Base-by-base conservation (phyloP, 1,140 invertebrate genomes). In the Cydia splendana region DNA sequence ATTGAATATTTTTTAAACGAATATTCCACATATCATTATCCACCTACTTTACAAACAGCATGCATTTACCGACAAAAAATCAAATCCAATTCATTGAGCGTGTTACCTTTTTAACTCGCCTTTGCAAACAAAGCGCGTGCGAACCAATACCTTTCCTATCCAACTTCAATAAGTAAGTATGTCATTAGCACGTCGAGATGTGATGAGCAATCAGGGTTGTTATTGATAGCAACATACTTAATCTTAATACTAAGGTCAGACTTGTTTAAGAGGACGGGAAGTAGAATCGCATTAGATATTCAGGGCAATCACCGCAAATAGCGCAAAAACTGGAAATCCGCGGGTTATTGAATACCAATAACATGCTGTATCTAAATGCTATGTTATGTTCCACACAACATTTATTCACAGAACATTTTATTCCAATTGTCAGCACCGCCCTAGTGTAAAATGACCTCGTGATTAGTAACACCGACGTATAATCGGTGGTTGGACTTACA, bases 321-420 rank as follows among this genome's bases (percentile, higher is more conserved):
- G 34, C 80, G 79, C 85, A 87, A 89, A 89, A 91, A 88, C 87
- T 88, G 84, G 84, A 88, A 85, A 83, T 86, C 80, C 84, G 86
- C 85, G 77, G 76, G 82, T 82, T 24, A 24, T 24, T 87, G 87
- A 91, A 87, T 91, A 82, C 87, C 77, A 88, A 90, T 84, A 85
- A 85, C 85, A 85, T 82, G 75, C 78, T 81, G 78, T 91, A 87
- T 87, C 81, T 87, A 69, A 69, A 69, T 69, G 65, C 65, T 69
- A n/a, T 42, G 34, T 38, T 71, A n/a, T 38, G n/a, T 42, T 15
- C 67, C n/a, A 62, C 18, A 62, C 9, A 62, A 78, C 79, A 84
- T 81, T 80, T 78, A 84, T 77, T 78, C 75, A 76, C 18, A 76
- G 67, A 77, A 78, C 79, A 18, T 10, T 62, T 62, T 24, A 24